Evolutionary conservation across 2,888 invertebrate species (phyloP), one percentile per base, ranked within the genome.

Genomic region (Cephalotes varians): DNA sequence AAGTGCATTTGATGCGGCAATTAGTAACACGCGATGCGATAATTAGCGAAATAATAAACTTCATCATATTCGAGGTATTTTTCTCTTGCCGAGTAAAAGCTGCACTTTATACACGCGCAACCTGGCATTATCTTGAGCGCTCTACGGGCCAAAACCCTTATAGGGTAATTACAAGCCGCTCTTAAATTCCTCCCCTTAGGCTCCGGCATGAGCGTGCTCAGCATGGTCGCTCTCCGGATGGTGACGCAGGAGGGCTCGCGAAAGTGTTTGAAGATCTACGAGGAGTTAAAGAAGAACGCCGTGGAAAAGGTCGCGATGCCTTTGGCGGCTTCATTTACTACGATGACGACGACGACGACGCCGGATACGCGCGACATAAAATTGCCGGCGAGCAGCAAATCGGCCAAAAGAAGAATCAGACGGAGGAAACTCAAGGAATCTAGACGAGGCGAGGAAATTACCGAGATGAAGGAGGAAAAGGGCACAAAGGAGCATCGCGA

Each of bases 161-260:
- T 60, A n/a, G 15, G 51, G 49, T 73, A 77, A 76, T 76, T 65
- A 65, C 10, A 34, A 67, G 47, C 10, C 37, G 28, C 74, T 62
- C 67, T 83, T 74, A 64, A 69, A 71, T 82, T 81, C 72, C 54
- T 40, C 5, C 6, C 93, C 93, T 56, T 86, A 96, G 96, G 96
- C 7, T 97, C 97, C 0, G 97, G 98, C 0, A 98, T 98, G 97
- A 98, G 98, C 76, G 96, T 98, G 69, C 95, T 98, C 3, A 97
- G 97, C 86, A 96, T 96, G 91, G 96, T 98, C 62, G 97, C 98
- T 0, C 93, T 98, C 40, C 95, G 98, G 71, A 96, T 98, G 95
- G 95, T 98, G n/a, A 97, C 98, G 0, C 97, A 97, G 92, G 95
- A 96, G 0, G 95, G 95, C 0, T 92, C 96, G 0, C 93, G 95